phyloP scores from a whole-genome alignment of 2,797 vertebrate genomes.

The Phalanger gymnotis region DNA sequence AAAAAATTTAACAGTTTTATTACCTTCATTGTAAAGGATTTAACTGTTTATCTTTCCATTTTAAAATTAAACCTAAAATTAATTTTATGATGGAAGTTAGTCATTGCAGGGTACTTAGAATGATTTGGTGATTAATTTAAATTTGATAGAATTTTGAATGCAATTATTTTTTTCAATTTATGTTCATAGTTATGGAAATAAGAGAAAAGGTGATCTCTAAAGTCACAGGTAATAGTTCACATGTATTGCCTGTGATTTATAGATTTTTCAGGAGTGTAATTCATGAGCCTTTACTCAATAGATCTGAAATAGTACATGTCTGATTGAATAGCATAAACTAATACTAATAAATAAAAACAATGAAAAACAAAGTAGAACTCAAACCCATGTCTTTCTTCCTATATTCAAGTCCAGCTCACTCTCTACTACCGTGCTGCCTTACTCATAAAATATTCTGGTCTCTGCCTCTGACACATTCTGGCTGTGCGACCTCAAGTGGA shows the following conservation, averaged over 20 bases:
- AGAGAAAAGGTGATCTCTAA: conserved; percentile 44
- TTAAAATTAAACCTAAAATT: conserved; percentile 49
- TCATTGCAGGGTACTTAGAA: conserved; percentile 55
- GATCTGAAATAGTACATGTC: conserved; percentile 49
- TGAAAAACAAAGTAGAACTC: background rate
- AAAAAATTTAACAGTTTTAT: conserved; percentile 51
- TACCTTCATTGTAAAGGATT: conserved; percentile 44
- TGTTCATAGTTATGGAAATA: conserved; percentile 44
- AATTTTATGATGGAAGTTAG: conserved; percentile 40
- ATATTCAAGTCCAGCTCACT: background rate
- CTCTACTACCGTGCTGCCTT: background rate
- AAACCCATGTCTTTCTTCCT: background rate
- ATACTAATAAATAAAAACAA: too few relatives aligned
- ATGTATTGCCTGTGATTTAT: background rate
- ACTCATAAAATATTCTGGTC: background rate
- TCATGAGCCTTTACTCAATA: conserved; percentile 30
- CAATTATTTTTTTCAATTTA: conserved; percentile 50
- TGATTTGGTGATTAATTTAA: conserved; percentile 51
- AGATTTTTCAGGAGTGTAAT: conserved; percentile 14
- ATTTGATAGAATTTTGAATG: conserved; percentile 47
- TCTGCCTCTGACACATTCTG: background rate
- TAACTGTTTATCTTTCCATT: conserved; percentile 49
- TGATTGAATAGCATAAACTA: background rate
- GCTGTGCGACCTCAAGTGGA: background rate
- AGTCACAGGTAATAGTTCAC: conserved; percentile 30